Evolutionary conservation across 2,888 invertebrate genomes (phyloP), one percentile per base, ranked within the genome.

Genomic region (Pediacus dermestoides): DNA sequence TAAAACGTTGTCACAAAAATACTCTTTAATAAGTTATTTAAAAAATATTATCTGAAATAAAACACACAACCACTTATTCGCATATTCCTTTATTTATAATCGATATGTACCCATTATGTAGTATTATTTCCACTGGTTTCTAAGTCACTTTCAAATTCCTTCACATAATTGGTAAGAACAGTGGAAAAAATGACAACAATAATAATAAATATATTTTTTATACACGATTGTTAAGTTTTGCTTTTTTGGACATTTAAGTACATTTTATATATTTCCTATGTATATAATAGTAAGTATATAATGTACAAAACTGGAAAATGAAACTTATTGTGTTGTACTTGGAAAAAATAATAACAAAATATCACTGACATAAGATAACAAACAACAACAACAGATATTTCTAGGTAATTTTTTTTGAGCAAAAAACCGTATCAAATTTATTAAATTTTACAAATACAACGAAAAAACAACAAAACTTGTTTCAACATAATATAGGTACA

Each of bases 21-120:
- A n/a, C n/a, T n/a, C n/a, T n/a, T n/a, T n/a, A n/a, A n/a, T n/a
- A n/a, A n/a, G n/a, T n/a, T n/a, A n/a, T n/a, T n/a, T n/a, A n/a
- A n/a, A n/a, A n/a, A n/a, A n/a, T n/a, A n/a, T n/a, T n/a, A n/a
- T n/a, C n/a, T n/a, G n/a, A n/a, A n/a, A n/a, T n/a, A n/a, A n/a
- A n/a, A n/a, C n/a, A n/a, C n/a, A n/a, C n/a, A n/a, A n/a, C n/a
- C n/a, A n/a, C n/a, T n/a, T n/a, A n/a, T n/a, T n/a, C n/a, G n/a
- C n/a, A n/a, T n/a, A n/a, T n/a, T n/a, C n/a, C n/a, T n/a, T n/a
- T n/a, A n/a, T n/a, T n/a, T n/a, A n/a, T n/a, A n/a, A n/a, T 55
- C 60, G 60, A 60, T 60, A 60, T 60, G 60, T 60, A 60, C 58
- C 58, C 58, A 57, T 58, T 57, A 58, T 57, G 55, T 52, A 55